Conservation (phyloP, 1,140 invertebrate genomes). For the Dufourea novaeangliae region DNA sequence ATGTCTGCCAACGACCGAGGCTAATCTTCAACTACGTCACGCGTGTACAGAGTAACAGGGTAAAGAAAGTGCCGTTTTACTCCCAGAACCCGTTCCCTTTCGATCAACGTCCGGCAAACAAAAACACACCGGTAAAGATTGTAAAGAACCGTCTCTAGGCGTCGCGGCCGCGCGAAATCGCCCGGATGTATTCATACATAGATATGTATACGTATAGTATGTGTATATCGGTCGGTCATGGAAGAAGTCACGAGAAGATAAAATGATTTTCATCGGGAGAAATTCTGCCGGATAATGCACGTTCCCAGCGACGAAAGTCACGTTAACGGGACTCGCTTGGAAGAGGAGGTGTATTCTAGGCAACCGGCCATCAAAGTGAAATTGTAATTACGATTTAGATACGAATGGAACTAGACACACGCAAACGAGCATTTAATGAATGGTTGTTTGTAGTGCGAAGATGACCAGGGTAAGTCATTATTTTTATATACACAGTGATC, state of each 20-base stretch:
- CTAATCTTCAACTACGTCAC: background rate
- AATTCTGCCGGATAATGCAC: constrained; percentile 27
- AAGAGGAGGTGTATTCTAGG: background rate
- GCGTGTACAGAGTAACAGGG: background rate
- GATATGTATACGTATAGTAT: too few relatives aligned
- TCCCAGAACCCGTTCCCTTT: background rate
- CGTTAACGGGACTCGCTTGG: background rate
- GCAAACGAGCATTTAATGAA: too few relatives aligned
- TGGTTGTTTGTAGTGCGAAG: too few relatives aligned
- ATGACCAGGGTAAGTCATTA: too few relatives aligned
- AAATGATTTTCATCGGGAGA: constrained; percentile 22
- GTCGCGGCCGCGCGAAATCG: background rate
- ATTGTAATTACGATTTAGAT: too few relatives aligned
- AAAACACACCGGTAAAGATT: background rate
- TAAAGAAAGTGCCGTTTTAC: constrained; percentile 52
- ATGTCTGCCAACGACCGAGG: background rate
- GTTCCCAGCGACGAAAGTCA: constrained; percentile 6
- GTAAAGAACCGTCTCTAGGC: background rate
- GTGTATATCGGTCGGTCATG: too few relatives aligned
- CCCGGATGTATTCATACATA: too few relatives aligned
- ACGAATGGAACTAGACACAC: too few relatives aligned
- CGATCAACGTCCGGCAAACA: background rate
- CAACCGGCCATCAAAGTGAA: background rate
- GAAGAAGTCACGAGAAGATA: constrained; percentile 19
- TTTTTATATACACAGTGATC: too few relatives aligned